Conservation (phyloP, 1,140 invertebrate species). For the Periplaneta americana region DNA sequence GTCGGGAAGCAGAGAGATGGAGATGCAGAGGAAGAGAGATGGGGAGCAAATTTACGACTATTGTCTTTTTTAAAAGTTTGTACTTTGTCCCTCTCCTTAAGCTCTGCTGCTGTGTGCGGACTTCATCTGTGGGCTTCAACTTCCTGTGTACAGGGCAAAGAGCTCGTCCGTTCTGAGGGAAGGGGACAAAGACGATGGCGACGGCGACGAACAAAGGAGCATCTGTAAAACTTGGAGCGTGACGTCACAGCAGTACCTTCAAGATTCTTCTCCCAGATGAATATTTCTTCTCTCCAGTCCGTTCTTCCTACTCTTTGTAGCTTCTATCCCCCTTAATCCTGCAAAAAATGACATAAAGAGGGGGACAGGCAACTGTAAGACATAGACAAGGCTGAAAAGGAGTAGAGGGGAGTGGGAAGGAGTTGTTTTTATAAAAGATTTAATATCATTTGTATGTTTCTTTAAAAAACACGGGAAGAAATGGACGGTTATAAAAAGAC, state of each 20-base stretch:
- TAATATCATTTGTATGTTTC: slow-evolving; percentile 12
- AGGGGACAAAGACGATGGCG: background rate
- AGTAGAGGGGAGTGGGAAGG: background rate
- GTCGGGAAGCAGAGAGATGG: too few species aligned
- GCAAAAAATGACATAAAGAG: background rate
- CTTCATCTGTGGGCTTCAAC: too few species aligned
- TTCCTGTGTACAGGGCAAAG: background rate
- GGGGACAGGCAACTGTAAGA: background rate
- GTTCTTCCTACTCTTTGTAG: background rate
- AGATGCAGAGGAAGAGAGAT: background rate
- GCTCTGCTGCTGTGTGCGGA: background rate
- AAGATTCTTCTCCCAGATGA: background rate
- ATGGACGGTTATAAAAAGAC: slow-evolving; percentile 1
- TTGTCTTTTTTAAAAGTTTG: background rate
- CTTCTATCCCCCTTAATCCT: background rate
- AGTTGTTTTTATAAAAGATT: slow-evolving; percentile 11
- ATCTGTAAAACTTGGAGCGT: background rate
- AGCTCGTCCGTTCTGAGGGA: too few species aligned
- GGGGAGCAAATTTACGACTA: background rate
- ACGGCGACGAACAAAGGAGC: background rate
- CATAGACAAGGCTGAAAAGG: background rate
- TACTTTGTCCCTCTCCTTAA: too few species aligned
- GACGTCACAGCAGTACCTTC: background rate
- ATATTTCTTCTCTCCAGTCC: background rate
- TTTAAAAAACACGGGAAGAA: background rate